Evolutionary conservation across 2,888 invertebrate genomes (phyloP).

Genomic region (Chouioia cunea): DNA sequence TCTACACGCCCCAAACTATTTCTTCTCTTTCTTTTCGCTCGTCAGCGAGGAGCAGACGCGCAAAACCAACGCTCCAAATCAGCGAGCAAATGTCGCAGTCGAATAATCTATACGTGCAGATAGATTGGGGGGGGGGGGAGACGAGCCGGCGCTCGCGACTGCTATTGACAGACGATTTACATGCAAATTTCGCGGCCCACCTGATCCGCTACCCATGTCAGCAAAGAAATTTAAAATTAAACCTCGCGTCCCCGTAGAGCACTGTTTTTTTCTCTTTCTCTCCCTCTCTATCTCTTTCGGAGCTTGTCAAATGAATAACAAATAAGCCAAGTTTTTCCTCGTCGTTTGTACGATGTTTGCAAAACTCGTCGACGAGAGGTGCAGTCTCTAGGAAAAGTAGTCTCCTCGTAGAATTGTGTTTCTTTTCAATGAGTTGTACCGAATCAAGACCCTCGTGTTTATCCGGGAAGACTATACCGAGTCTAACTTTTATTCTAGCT

Average conservation of each 20-base stretch:
- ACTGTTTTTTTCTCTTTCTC: constrained; percentile 31
- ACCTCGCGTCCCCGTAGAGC: constrained; percentile 1
- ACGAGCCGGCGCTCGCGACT: neutral
- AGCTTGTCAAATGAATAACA: constrained; percentile 44
- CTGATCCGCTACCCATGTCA: constrained; percentile 31
- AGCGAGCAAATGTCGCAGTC: constrained; percentile 37
- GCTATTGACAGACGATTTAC: constrained; percentile 49
- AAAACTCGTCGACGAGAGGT: constrained; percentile 41
- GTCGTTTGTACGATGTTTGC: constrained; percentile 44
- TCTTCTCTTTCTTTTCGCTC: constrained; percentile 32
- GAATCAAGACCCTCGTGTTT: neutral
- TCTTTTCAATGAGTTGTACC: constrained; percentile 45
- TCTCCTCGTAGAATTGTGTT: constrained; percentile 46
- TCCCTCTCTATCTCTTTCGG: no score
- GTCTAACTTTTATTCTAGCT: constrained; percentile 17
- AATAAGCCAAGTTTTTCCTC: constrained; percentile 37
- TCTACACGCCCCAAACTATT: constrained; percentile 38
- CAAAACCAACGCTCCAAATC: constrained; percentile 30
- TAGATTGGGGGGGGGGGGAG: neutral
- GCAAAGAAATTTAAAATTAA: constrained; percentile 45
- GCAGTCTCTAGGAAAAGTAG: constrained; percentile 37
- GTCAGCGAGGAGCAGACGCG: constrained; percentile 13
- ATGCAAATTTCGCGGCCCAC: constrained; percentile 39
- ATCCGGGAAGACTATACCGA: constrained; percentile 30
- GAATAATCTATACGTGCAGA: constrained; percentile 30